A percentile compares a stretch with the other conserved stretches of the same genome.
Conservation (phyloP, 1,140 invertebrate genomes). For the Aporrectodea caliginosa region DNA sequence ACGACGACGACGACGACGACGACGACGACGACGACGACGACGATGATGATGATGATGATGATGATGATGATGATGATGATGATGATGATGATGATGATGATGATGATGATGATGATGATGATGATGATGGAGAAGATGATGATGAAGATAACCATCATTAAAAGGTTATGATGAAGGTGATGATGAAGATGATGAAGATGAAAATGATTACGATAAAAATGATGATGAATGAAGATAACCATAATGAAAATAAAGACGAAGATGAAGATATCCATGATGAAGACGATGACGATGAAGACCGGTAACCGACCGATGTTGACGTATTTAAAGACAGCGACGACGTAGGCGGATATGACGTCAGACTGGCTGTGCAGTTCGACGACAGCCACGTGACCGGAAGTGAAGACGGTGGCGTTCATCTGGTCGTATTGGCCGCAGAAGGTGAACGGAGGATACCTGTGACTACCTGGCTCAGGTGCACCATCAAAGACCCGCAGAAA, state of each 20-base stretch:
- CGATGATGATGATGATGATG: background rate
- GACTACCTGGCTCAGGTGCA: background rate
- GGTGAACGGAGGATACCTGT: background rate
- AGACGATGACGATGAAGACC: too few relatives aligned
- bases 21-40: slow-evolving; percentile 7
- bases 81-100: slow-evolving; percentile 1
- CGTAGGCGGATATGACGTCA: background rate
- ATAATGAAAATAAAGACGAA: too few relatives aligned
- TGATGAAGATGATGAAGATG: too few relatives aligned
- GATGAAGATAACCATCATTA: too few relatives aligned
- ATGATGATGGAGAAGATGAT: background rate
- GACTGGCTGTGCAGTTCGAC: slow-evolving; percentile 9
- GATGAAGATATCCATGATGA: too few relatives aligned
- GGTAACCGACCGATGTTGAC: background rate
- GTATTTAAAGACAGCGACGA: slow-evolving; percentile 4
- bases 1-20: too few relatives aligned
- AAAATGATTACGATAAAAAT: background rate
- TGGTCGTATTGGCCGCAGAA: slow-evolving; percentile 5
- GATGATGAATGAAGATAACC: too few relatives aligned
- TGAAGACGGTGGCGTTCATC: slow-evolving; percentile 1
- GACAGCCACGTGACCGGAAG: background rate
- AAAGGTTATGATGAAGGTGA: too few relatives aligned
- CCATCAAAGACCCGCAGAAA: slow-evolving; percentile 1
- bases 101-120: slow-evolving; percentile 8
- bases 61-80: slow-evolving; percentile 11